Evolutionary conservation across 92 coral and sea anemone genomes (phyloP).

Genomic region (Siderastrea radians): DNA sequence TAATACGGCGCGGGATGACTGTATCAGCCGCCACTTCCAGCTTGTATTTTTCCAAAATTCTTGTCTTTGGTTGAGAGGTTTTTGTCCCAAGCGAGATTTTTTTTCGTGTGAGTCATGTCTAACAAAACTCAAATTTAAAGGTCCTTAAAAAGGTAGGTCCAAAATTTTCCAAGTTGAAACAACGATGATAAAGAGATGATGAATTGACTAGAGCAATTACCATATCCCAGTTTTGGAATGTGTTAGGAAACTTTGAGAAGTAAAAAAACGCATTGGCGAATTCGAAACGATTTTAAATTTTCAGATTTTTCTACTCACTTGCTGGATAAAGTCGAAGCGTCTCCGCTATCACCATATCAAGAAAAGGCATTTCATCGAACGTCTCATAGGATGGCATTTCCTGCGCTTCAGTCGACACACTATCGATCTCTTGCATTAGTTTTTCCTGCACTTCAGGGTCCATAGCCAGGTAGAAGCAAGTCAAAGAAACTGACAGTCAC

Average conservation of each 20-base stretch:
- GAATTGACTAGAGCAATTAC: no score
- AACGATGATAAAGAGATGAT: no score
- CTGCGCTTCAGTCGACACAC: slow-evolving; percentile 49
- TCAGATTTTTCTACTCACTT: slow-evolving; percentile 15
- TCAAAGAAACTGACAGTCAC: slow-evolving; percentile 46
- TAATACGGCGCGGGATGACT: slow-evolving; percentile 53
- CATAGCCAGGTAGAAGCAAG: slow-evolving; percentile 46
- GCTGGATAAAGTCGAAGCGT: slow-evolving; percentile 63
- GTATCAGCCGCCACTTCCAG: slow-evolving; percentile 73
- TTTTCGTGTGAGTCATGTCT: no score
- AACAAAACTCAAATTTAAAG: no score
- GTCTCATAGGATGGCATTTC: slow-evolving; percentile 51
- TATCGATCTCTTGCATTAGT: slow-evolving; percentile 60
- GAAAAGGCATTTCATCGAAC: slow-evolving; percentile 58
- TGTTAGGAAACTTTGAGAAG: not conserved
- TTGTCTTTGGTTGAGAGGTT: not conserved
- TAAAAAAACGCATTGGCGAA: not conserved
- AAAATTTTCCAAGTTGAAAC: no score
- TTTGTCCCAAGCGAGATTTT: no score
- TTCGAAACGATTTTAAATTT: not conserved
- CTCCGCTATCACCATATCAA: slow-evolving; percentile 71
- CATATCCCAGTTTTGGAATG: not conserved
- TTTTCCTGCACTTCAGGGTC: slow-evolving; percentile 65
- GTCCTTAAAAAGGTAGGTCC: no score
- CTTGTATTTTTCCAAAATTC: slow-evolving; percentile 66